These are phyloP conservation scores for Loxodonta africana DNA, from an alignment of 2,113 vertebrate species.

Conservation along the genomic window DNA sequence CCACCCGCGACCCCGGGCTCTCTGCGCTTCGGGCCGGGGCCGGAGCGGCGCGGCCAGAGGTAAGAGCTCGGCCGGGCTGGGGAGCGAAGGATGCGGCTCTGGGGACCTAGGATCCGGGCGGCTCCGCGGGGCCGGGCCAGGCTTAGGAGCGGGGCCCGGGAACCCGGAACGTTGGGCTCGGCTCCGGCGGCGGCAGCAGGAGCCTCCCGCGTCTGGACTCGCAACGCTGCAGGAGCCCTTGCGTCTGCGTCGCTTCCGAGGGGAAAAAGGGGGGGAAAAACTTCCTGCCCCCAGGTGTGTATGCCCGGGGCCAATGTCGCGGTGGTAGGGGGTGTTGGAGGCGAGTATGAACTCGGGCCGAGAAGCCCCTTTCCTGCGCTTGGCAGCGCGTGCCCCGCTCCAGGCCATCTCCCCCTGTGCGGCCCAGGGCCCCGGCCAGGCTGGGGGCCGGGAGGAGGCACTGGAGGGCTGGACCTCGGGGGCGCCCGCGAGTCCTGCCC, in stretches of 20 bases:
- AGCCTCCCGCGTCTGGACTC: conserved; percentile 81
- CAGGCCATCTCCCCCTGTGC: conserved; percentile 66
- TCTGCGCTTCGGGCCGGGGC: conserved; percentile 59
- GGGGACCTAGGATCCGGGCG: conserved; percentile 21
- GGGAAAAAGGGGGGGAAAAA: conserved; percentile 64
- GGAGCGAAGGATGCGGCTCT: conserved; percentile 19
- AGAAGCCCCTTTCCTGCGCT: conserved; percentile 52
- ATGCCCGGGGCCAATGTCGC: neutral
- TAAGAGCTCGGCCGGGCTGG: conserved; percentile 64
- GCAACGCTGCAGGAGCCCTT: conserved; percentile 74
- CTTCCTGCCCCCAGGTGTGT: conserved; percentile 77
- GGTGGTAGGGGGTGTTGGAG: neutral
- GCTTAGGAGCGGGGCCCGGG: conserved; percentile 52
- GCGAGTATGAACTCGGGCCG: neutral
- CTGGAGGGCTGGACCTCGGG: conserved; percentile 1
- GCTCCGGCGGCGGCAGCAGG: conserved; percentile 60
- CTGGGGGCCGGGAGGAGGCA: conserved; percentile 59
- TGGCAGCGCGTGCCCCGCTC: conserved; percentile 22
- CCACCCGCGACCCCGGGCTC: conserved; percentile 67
- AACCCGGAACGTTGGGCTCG: conserved; percentile 45
- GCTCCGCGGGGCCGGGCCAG: conserved; percentile 36
- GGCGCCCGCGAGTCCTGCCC: neutral
- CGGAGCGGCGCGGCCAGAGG: conserved; percentile 76
- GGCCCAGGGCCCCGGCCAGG: conserved; percentile 65
- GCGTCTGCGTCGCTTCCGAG: conserved; percentile 77